Conservation (phyloP, 2,888 invertebrate genomes). For the Polymixis lichenea region DNA sequence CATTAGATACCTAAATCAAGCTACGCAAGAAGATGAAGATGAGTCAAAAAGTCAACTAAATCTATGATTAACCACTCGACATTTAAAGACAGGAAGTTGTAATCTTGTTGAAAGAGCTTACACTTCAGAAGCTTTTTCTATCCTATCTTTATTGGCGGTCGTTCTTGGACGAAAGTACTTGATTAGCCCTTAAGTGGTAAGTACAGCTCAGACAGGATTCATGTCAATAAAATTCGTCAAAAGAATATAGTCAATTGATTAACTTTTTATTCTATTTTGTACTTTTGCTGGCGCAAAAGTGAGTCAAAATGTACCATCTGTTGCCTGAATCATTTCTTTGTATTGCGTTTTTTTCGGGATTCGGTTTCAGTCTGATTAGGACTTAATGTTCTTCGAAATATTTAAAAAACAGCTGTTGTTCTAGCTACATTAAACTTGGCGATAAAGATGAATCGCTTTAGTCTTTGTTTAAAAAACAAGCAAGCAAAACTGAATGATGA, state of each 20-base stretch:
- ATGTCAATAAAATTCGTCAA: constrained; percentile 53
- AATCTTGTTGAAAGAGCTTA: constrained; percentile 4
- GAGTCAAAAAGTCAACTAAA: constrained; percentile 6
- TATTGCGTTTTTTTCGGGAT: constrained; percentile 4
- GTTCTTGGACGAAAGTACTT: constrained; percentile 45
- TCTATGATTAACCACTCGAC: constrained; percentile 10
- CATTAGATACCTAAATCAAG: not conserved
- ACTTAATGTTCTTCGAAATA: constrained; percentile 24
- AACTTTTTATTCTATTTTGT: constrained; percentile 39
- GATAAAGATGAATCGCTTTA: not conserved
- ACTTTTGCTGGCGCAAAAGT: constrained; percentile 29
- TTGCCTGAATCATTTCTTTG: constrained; percentile 39
- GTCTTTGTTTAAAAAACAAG: not conserved
- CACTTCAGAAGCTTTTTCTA: constrained; percentile 47
- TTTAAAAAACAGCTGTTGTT: not conserved
- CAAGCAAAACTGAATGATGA: not conserved
- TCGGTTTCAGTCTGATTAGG: constrained; percentile 24
- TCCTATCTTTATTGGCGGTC: constrained; percentile 39
- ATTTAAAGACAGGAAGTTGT: constrained; percentile 37
- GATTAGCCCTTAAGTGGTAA: constrained; percentile 54
- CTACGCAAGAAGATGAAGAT: not conserved
- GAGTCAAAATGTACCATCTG: constrained; percentile 44
- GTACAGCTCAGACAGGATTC: constrained; percentile 22
- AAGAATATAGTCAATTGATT: constrained; percentile 10
- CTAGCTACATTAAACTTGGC: not conserved